Conservation (phyloP, 2,888 invertebrate genomes). For the Meloe dianella region DNA sequence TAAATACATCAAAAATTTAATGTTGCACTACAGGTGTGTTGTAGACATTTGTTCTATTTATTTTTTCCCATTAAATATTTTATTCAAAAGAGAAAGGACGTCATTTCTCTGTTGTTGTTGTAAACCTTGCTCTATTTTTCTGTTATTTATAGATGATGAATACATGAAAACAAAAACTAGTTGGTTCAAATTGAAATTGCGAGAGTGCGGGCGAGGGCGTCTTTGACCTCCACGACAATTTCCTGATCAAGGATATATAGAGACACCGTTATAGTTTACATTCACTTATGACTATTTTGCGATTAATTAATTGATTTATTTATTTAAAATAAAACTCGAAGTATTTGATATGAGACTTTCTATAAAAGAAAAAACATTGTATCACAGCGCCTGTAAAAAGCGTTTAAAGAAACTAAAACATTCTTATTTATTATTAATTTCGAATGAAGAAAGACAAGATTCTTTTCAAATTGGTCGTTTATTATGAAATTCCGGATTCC, state of each 20-base stretch:
- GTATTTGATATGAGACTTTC: background rate
- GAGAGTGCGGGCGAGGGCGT: constrained; percentile 11
- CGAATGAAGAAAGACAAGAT: background rate
- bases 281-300: constrained; percentile 1
- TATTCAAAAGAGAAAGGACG: constrained; percentile 1
- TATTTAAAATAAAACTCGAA: background rate
- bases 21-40: background rate
- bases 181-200: background rate
- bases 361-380: too few species aligned
- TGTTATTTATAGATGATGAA: background rate
- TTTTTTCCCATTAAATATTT: background rate
- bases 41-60: background rate
- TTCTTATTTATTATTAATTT: background rate
- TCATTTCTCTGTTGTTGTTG: background rate
- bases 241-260: constrained; percentile 11
- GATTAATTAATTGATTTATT: too few species aligned
- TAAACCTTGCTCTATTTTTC: background rate
- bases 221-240: constrained; percentile 6
- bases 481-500: constrained; percentile 1
- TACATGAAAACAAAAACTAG: background rate
- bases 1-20: background rate
- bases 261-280: constrained; percentile 2
- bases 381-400: too few species aligned
- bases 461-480: background rate
- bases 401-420: background rate